These are phyloP conservation scores for Xanthia togata DNA, from an alignment of 2,888 invertebrate genomes.

Conservation along the genomic window DNA sequence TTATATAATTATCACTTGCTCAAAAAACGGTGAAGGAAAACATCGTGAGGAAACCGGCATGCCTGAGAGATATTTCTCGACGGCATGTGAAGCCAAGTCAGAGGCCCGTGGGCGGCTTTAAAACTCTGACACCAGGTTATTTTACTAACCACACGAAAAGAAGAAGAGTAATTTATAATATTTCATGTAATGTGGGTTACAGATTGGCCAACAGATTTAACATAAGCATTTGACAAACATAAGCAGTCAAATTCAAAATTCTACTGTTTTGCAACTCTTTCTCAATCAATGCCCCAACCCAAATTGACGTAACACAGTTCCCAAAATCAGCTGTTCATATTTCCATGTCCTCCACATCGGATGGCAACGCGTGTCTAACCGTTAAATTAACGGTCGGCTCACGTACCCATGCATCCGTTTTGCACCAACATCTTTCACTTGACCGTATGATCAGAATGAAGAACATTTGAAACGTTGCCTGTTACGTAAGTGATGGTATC, in stretches of 20 bases:
- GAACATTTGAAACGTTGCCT: constrained; percentile 82
- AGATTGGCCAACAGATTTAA: no score
- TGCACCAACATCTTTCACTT: constrained; percentile 88
- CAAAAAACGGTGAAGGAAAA: no score
- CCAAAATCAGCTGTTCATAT: constrained; percentile 59
- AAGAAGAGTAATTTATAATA: no score
- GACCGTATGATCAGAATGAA: constrained; percentile 79
- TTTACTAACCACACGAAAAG: no score
- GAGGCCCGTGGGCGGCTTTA: no score
- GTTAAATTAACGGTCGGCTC: constrained; percentile 64
- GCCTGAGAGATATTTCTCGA: no score
- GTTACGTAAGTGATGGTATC: constrained; percentile 84
- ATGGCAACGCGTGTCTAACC: constrained; percentile 50
- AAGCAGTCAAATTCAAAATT: neutral
- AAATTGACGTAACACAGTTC: constrained; percentile 58
- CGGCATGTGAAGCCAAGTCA: no score
- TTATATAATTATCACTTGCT: no score
- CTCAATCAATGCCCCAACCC: constrained; percentile 14
- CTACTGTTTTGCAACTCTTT: neutral
- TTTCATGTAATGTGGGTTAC: neutral
- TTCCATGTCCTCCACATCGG: constrained; percentile 46
- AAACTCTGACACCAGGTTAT: no score
- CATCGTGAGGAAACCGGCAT: no score
- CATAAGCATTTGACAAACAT: neutral
- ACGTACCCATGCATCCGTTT: constrained; percentile 84